Evolutionary conservation across 2,113 vertebrate genomes (phyloP).

Genomic region (Kobus ellipsiprymnus): DNA sequence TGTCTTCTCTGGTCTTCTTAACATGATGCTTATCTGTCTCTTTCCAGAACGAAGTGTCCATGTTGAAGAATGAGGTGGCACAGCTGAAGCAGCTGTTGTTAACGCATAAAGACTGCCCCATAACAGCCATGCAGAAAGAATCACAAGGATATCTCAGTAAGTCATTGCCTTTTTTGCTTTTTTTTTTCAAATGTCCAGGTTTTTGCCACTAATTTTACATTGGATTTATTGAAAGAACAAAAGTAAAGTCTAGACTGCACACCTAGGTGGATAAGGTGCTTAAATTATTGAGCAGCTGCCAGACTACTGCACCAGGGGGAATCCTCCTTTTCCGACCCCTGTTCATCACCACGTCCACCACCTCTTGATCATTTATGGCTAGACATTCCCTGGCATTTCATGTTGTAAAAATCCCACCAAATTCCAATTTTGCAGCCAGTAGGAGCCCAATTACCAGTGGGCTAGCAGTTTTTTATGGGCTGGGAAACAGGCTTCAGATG

Average conservation of each 20-base stretch:
- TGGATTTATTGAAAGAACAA: conserved; percentile 12
- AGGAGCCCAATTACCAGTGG: background rate
- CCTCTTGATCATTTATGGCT: background rate
- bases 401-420: background rate
- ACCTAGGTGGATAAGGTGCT: background rate
- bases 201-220: background rate
- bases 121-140: conserved; percentile 99
- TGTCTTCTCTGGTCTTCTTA: conserved; percentile 2
- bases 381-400: background rate
- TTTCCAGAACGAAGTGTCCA: conserved; percentile 96
- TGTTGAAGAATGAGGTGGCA: conserved; percentile 99
- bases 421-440: background rate
- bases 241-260: background rate
- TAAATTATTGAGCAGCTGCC: background rate
- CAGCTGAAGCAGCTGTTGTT: conserved; percentile 99
- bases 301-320: background rate
- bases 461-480: background rate
- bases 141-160: conserved; percentile 99
- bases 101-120: conserved; percentile 99
- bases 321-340: background rate
- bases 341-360: background rate
- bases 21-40: conserved; percentile 39
- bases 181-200: background rate
- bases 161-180: conserved; percentile 76
- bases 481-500: background rate